Conservation (phyloP, 2,797 vertebrate genomes). For the Acridotheres tristis region DNA sequence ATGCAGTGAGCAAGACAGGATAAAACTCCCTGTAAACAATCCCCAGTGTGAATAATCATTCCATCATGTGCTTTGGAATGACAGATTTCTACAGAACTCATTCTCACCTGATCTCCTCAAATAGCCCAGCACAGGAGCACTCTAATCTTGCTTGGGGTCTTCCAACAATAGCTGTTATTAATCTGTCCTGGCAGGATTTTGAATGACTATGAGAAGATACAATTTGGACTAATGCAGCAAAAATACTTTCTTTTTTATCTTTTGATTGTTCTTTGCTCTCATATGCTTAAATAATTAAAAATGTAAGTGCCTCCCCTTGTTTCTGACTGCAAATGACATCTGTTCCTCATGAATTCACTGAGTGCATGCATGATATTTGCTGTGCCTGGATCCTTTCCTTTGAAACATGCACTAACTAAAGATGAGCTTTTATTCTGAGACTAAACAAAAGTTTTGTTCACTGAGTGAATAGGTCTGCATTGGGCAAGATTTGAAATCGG, state of each 20-base stretch:
- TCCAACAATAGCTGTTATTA: not conserved
- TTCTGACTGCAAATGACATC: conserved; percentile 23
- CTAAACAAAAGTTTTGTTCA: not conserved
- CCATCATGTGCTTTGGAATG: not conserved
- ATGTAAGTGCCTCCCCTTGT: not conserved
- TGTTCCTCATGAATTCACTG: conserved; percentile 19
- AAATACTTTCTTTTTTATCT: not conserved
- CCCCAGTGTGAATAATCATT: not conserved
- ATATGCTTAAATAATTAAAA: conserved; percentile 27
- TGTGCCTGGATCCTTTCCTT: not conserved
- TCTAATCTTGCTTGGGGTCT: not conserved
- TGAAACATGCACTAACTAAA: not conserved
- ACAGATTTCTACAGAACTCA: not conserved
- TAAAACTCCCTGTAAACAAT: not conserved
- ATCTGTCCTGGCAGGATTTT: not conserved
- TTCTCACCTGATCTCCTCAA: not conserved
- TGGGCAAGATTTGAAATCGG: not conserved
- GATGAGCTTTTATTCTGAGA: conserved; percentile 14
- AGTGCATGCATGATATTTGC: not conserved
- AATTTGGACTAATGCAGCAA: not conserved
- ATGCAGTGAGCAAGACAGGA: not conserved
- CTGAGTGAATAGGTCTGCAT: not conserved
- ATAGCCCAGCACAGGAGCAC: not conserved
- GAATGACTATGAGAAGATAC: not conserved
- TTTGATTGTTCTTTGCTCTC: not conserved